A percentile compares a stretch with the other conserved stretches of the same genome.
Conservation (phyloP, 2,888 invertebrate species). For the Dicycla oo region DNA sequence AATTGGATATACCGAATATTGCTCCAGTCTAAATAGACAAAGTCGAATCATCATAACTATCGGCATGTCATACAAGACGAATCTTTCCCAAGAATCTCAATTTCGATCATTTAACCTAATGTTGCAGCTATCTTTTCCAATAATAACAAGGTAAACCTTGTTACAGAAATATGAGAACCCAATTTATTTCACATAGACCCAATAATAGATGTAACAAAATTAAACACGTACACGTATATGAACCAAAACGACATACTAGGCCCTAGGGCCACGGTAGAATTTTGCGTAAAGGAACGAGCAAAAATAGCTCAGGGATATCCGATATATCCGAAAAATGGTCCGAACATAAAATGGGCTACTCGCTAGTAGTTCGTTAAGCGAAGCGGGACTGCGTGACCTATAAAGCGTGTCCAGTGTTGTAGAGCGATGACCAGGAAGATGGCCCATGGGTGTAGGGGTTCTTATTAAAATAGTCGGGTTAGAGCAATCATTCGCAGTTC, state of each 20-base stretch:
- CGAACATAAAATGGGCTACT: conserved; percentile 73
- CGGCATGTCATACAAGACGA: neutral
- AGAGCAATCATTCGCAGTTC: conserved; percentile 28
- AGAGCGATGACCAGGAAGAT: conserved; percentile 36
- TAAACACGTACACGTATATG: neutral
- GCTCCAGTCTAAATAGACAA: neutral
- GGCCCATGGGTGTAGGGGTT: conserved; percentile 18
- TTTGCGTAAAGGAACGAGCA: conserved; percentile 56
- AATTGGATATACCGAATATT: neutral
- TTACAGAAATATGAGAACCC: conserved; percentile 16
- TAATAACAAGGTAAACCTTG: conserved; percentile 9
- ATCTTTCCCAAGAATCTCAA: neutral
- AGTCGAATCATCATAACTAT: neutral
- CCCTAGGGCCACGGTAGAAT: conserved; percentile 14
- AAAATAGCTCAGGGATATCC: conserved; percentile 58
- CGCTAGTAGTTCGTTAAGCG: conserved; percentile 68
- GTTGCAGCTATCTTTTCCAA: neutral
- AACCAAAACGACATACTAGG: conserved; percentile 4
- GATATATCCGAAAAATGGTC: conserved; percentile 64
- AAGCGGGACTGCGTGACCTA: no score
- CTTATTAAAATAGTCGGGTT: conserved; percentile 48
- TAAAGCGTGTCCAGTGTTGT: conserved; percentile 61
- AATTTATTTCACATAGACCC: conserved; percentile 1
- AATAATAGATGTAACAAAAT: conserved; percentile 11
- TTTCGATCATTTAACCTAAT: conserved; percentile 3